Evolutionary conservation across 2,888 invertebrate species (phyloP), one percentile per base, ranked within the genome.

Genomic region (Philonicus albiceps): DNA sequence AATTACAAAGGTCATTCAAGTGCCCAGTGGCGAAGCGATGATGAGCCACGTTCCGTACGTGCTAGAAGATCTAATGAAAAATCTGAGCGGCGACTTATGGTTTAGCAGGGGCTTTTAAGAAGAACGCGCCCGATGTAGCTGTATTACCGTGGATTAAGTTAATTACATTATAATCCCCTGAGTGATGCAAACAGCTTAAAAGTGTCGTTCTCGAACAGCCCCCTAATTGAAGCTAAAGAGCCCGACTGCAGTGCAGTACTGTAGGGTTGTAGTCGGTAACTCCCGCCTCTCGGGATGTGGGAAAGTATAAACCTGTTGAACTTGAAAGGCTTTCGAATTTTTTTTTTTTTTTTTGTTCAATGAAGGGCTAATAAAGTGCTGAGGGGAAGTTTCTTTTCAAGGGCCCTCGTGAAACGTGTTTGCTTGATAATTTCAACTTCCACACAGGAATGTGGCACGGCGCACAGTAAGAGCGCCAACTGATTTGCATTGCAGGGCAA

Each of bases 151-250:
- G 80, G 49, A 80, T 80, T 80, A 53, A 80, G 27, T 80, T 80
- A 80, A 80, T 80, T 80, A 80, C 43, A 80, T 80, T 49, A 49
- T 80, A 80, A 80, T 80, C 53, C 49, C 80, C 49, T 53, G 53
- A 53, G 43, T 80, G 80, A 80, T 80, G 80, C 80, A 80, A 53
- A 80, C 80, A 80, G 80, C 80, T 80, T 80, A 49, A 80, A 80
- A 80, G 53, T 80, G 80, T 80, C 80, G 80, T 43, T 80, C 27
- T 80, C 53, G 80, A 53, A 53, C 49, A 80, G 49, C 64, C 80
- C 49, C 43, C 53, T 80, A 80, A 80, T 80, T 80, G 31, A 31
- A 80, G 53, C 31, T 19, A 53, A 53, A 64, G 64, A 64, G 64
- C 30, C 30, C 49, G 37, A 64, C 49, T 43, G 31, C 49, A 27